phyloP scores from a whole-genome alignment of 2,797 vertebrate genomes.

The Dicrostonyx torquatus region DNA sequence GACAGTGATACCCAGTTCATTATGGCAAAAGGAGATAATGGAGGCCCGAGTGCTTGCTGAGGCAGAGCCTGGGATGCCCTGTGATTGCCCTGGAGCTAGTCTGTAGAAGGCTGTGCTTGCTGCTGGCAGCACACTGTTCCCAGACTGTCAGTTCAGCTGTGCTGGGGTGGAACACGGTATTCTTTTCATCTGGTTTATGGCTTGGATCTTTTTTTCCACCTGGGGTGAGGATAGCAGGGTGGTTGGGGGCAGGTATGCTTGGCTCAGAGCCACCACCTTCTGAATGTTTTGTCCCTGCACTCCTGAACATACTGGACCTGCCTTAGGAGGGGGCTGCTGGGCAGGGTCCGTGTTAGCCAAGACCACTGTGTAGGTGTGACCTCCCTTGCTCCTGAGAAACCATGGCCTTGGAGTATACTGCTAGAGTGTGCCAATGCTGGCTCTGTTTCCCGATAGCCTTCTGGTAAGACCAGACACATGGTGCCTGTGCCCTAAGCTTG shows the following conservation, averaged over 20 bases:
- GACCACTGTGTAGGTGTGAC: neutral
- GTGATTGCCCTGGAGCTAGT: neutral
- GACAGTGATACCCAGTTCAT: neutral
- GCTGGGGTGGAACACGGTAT: neutral
- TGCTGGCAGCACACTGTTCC: conserved; percentile 36
- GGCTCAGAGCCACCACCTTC: neutral
- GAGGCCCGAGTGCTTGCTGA: neutral
- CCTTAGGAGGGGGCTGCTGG: neutral
- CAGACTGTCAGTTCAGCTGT: neutral
- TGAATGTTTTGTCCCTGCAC: neutral
- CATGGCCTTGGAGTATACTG: neutral
- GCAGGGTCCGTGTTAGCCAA: neutral
- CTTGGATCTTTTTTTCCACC: conserved; percentile 12
- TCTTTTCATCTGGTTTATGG: conserved; percentile 27
- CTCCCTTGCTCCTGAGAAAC: neutral
- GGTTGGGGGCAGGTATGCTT: neutral
- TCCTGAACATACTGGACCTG: neutral
- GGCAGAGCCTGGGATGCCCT: neutral
- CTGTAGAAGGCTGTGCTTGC: neutral
- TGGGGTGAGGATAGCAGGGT: neutral
- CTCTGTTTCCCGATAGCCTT: neutral
- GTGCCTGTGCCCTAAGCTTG: neutral
- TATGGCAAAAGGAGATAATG: neutral
- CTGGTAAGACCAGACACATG: neutral
- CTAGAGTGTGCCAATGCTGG: neutral